Evolutionary conservation across 2,888 invertebrate genomes (phyloP).

Genomic region (Eurytoma adleriae): DNA sequence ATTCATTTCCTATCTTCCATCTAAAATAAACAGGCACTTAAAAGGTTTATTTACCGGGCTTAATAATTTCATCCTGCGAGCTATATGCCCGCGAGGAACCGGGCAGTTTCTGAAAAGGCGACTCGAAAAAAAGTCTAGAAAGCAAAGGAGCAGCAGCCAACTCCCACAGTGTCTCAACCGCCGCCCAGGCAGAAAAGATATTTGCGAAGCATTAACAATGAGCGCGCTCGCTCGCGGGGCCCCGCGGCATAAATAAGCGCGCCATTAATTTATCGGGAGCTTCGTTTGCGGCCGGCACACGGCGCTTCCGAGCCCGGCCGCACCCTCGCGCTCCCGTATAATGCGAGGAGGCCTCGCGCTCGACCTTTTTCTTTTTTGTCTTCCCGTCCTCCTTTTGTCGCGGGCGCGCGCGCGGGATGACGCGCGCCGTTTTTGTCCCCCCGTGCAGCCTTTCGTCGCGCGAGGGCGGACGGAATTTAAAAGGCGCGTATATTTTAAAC

Average conservation of each 20-base stretch:
- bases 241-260: constrained; percentile 38
- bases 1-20: no score
- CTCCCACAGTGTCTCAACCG: constrained; percentile 53
- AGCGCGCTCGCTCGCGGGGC: neutral
- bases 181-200: neutral
- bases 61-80: no score
- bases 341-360: constrained; percentile 9
- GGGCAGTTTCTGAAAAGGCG: no score
- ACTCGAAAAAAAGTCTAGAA: no score
- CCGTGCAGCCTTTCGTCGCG: constrained; percentile 23
- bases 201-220: neutral
- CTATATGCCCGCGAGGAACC: no score
- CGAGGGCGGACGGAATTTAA: neutral
- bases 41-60: no score
- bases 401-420: neutral
- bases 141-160: neutral
- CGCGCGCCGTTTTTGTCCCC: neutral
- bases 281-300: constrained; percentile 22
- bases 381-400: neutral
- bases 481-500: no score
- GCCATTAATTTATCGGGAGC: constrained; percentile 47
- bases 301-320: constrained; percentile 29
- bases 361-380: neutral
- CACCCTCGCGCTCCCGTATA: constrained; percentile 35
- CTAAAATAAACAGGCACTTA: no score